Evolutionary conservation across 2,113 vertebrate genomes (phyloP).

Genomic region (Rattus norvegicus): GRCr8 NC_086027.1:31322501-31323000

Average conservation of each 20-base stretch:
- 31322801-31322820: background rate
- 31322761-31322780: background rate
- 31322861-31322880: background rate
- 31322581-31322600: background rate
- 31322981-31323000: background rate
- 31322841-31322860: background rate
- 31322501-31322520: background rate
- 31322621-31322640: background rate
- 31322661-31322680: background rate
- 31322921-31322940: background rate
- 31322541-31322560: background rate
- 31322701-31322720: background rate
- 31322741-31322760: background rate
- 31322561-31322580: background rate
- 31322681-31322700: background rate
- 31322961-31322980: background rate
- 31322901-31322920: background rate
- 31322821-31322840: background rate
- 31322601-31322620: background rate
- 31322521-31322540: background rate
- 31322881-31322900: background rate
- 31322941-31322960: background rate
- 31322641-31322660: background rate
- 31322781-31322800: background rate
- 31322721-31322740: too few relatives aligned